Evolutionary conservation across 2,113 vertebrate species (phyloP).

Genomic region (Martes martes): DNA sequence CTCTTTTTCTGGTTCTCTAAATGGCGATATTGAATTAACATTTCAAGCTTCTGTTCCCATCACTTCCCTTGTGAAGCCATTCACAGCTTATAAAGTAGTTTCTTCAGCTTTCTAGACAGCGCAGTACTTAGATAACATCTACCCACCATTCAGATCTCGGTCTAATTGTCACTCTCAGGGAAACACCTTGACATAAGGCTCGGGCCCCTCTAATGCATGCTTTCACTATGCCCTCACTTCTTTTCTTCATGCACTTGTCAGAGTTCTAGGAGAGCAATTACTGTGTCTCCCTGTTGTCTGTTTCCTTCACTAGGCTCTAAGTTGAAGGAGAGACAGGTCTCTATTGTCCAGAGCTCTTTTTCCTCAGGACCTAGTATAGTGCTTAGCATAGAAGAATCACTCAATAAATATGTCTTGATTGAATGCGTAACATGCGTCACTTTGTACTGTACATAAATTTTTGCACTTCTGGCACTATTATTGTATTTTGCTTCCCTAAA

Average conservation of each 20-base stretch:
- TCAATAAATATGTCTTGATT: not conserved
- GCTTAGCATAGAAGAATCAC: not conserved
- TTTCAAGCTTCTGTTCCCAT: not conserved
- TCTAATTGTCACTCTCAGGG: not conserved
- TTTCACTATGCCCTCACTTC: not conserved
- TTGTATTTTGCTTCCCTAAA: not conserved
- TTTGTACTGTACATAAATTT: not conserved
- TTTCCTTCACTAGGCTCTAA: not conserved
- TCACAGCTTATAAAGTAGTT: not conserved
- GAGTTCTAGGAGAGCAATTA: not conserved
- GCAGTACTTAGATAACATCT: not conserved
- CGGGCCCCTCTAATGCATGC: not conserved
- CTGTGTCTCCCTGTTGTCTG: not conserved
- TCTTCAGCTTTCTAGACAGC: not conserved
- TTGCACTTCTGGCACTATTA: not conserved
- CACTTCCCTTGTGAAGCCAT: not conserved
- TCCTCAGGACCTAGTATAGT: not conserved
- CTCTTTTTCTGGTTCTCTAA: not conserved
- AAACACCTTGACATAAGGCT: not conserved
- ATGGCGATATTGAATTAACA: not conserved
- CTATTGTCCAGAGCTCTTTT: not conserved
- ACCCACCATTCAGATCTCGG: not conserved
- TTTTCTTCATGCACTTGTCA: not conserved
- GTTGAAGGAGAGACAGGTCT: not conserved
- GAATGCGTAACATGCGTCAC: not conserved